Conservation (phyloP, 2,797 vertebrate species). For the Cichlasoma orientale region DNA sequence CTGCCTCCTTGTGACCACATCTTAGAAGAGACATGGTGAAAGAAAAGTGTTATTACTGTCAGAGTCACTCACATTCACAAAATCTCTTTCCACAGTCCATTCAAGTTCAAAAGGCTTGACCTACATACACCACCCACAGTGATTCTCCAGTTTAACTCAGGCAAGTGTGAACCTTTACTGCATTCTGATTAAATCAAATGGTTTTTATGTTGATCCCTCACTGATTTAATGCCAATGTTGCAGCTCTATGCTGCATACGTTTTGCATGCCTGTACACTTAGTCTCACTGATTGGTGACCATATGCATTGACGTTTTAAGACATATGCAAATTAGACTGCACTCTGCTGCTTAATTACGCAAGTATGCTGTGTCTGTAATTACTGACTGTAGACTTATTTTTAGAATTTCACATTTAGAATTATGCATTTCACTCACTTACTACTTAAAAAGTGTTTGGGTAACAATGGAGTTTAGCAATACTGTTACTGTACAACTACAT, state of each 20-base stretch:
- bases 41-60: background rate
- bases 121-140: background rate
- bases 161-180: background rate
- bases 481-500: too few species aligned
- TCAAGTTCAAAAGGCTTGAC: background rate
- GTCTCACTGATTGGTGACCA: background rate
- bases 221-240: background rate
- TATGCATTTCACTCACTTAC: background rate
- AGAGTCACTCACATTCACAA: background rate
- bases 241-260: background rate
- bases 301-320: background rate
- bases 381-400: background rate
- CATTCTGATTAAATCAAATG: background rate
- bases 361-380: background rate
- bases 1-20: slow-evolving; percentile 96
- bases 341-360: background rate
- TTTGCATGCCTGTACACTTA: background rate
- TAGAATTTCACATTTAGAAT: too few species aligned
- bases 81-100: background rate
- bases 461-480: background rate
- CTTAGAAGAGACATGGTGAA: slow-evolving; percentile 65
- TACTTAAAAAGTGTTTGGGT: background rate
- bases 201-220: background rate
- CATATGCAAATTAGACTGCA: background rate
- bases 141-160: background rate